A percentile compares a stretch with the other conserved stretches of the same genome.
Conservation (phyloP, 1,140 invertebrate species). For the Pachypeltis micranthus region DNA sequence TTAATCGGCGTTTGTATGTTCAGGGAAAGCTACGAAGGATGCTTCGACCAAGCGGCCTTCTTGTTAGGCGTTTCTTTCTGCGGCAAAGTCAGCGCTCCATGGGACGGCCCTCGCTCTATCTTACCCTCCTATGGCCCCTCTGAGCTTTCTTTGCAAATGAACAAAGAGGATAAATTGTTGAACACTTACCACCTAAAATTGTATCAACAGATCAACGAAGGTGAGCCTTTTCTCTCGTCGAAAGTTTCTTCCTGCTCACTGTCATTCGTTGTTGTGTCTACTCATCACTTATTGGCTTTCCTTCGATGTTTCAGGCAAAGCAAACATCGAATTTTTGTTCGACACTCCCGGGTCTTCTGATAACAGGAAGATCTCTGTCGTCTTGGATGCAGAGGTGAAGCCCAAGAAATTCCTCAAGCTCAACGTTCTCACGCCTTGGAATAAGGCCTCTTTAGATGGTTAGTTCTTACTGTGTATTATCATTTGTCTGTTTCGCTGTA, state of each 20-base stretch:
- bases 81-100: conserved; percentile 45
- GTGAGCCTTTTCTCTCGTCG: neutral
- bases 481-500: too few relatives aligned
- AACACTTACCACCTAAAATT: conserved; percentile 48
- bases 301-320: neutral
- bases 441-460: conserved; percentile 40
- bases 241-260: too few relatives aligned
- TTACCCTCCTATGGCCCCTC: conserved; percentile 43
- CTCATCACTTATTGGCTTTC: too few relatives aligned
- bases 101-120: conserved; percentile 38
- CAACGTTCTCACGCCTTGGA: conserved; percentile 45
- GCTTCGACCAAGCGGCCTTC: conserved; percentile 55
- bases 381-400: conserved; percentile 36
- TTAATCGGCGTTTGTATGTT: too few relatives aligned
- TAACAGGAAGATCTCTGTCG: conserved; percentile 44
- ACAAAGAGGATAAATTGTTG: conserved; percentile 48
- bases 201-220: conserved; percentile 27
- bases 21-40: conserved; percentile 45
- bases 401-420: conserved; percentile 43
- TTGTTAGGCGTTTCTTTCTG: conserved; percentile 57
- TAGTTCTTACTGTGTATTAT: conserved; percentile 22
- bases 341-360: conserved; percentile 55
- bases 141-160: conserved; percentile 43
- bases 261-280: neutral
- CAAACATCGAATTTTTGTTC: conserved; percentile 46